Conservation (phyloP, 2,113 vertebrate genomes). For the Gymnarchus niloticus region DNA sequence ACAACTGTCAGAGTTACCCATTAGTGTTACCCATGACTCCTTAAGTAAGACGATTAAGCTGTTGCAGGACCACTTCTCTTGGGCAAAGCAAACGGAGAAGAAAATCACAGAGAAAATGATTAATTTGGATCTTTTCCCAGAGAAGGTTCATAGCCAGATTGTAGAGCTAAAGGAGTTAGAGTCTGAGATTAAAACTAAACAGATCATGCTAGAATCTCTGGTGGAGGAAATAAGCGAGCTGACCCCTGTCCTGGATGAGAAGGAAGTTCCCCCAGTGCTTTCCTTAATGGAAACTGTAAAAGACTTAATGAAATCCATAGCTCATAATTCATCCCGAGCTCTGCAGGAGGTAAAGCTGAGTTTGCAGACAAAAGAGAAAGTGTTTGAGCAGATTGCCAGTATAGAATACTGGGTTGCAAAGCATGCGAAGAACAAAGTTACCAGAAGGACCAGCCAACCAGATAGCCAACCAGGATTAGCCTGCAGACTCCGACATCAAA, state of each 20-base stretch:
- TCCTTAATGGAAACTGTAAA: conserved; percentile 58
- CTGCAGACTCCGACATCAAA: conserved; percentile 44
- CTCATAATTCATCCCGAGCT: conserved; percentile 58
- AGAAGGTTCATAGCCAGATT: conserved; percentile 69
- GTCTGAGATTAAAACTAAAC: conserved; percentile 57
- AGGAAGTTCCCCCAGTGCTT: conserved; percentile 49
- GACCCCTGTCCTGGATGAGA: conserved; percentile 38
- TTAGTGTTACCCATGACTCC: conserved; percentile 26
- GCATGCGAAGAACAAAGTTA: conserved; percentile 45
- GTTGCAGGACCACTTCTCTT: conserved; percentile 63
- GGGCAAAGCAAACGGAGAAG: conserved; percentile 64
- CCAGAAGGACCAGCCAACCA: conserved; percentile 32
- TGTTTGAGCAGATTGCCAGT: conserved; percentile 59
- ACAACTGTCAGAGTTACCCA: conserved; percentile 30
- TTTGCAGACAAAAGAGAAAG: conserved; percentile 63
- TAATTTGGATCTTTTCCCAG: conserved; percentile 70
- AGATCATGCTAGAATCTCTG: conserved; percentile 53
- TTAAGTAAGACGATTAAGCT: conserved; percentile 51
- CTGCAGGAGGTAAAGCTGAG: conserved; percentile 65
- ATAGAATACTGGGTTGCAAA: conserved; percentile 59
- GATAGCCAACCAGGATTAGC: conserved; percentile 49
- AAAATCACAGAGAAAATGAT: conserved; percentile 41
- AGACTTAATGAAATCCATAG: conserved; percentile 60
- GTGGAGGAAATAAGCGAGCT: conserved; percentile 52
- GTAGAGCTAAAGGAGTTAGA: conserved; percentile 59